Evolutionary conservation across 1,140 invertebrate species (phyloP).

Genomic region (Theocolax elegans): DNA sequence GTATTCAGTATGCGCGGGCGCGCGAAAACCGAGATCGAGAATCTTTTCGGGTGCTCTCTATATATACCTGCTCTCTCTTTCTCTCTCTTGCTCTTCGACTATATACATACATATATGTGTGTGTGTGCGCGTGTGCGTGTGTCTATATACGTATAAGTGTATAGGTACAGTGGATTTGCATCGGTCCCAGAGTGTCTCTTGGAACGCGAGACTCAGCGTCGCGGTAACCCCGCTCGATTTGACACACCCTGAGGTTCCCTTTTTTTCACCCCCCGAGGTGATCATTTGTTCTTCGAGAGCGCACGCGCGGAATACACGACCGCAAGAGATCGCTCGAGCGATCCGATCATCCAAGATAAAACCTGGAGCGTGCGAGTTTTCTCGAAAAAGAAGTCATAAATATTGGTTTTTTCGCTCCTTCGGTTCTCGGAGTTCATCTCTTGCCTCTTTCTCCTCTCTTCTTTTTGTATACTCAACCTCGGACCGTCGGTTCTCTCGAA

Average conservation of each 20-base stretch:
- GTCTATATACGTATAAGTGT: too few relatives aligned
- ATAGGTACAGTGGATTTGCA: conserved; percentile 48
- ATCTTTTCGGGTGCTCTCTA: not conserved
- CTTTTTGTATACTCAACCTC: not conserved
- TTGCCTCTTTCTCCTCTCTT: not conserved
- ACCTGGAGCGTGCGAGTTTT: conserved; percentile 25
- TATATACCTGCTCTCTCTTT: not conserved
- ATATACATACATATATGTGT: too few relatives aligned
- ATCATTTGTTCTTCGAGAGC: not conserved
- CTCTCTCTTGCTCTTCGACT: too few relatives aligned
- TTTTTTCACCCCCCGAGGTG: conserved; percentile 6
- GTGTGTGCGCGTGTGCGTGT: too few relatives aligned
- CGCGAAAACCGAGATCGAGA: conserved; percentile 17
- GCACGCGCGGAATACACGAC: not conserved
- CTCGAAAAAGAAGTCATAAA: conserved; percentile 41
- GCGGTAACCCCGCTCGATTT: not conserved
- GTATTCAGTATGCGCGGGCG: not conserved
- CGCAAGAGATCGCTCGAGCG: conserved; percentile 9
- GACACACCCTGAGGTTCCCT: not conserved
- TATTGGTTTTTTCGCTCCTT: conserved; percentile 16
- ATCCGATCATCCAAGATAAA: conserved; percentile 25
- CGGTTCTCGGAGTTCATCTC: not conserved
- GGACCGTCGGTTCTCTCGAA: not conserved
- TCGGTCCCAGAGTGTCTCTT: conserved; percentile 45
- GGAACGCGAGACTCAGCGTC: not conserved